Conservation (phyloP, 2,113 vertebrate genomes). For the Nothocercus julius region DNA sequence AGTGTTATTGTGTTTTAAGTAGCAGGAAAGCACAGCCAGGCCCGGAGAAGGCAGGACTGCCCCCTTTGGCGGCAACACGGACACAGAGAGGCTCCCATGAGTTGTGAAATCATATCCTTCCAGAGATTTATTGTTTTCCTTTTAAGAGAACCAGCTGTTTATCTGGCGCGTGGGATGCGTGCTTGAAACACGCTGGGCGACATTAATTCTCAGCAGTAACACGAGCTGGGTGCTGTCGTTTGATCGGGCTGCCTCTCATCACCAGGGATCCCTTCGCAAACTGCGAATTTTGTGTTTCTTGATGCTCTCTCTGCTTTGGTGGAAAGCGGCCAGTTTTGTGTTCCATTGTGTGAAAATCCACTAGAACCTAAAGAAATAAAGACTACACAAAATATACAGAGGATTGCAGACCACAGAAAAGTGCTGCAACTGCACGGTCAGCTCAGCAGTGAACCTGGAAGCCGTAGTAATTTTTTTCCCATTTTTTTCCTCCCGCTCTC, state of each 20-base stretch:
- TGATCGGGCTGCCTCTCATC: not conserved
- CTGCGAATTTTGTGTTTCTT: not conserved
- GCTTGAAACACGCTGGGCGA: not conserved
- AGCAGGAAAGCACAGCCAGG: not conserved
- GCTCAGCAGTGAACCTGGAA: not conserved
- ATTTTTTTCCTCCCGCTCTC: too few relatives aligned
- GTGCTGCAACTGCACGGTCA: not conserved
- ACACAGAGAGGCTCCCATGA: not conserved
- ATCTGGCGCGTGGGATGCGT: rapidly evolving
- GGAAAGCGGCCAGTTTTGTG: not conserved
- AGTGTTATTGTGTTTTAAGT: not conserved
- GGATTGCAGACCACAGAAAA: rapidly evolving
- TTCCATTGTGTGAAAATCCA: not conserved
- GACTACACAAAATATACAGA: rapidly evolving
- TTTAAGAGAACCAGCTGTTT: not conserved
- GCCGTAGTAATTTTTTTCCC: too few relatives aligned
- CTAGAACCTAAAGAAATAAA: rapidly evolving
- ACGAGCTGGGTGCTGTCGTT: not conserved
- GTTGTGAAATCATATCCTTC: not conserved
- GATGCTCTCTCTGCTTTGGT: not conserved
- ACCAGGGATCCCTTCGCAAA: not conserved
- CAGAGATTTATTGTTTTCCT: not conserved
- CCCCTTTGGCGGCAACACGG: constrained; percentile 4
- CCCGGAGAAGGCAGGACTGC: not conserved
- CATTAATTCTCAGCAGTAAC: too few relatives aligned